Evolutionary conservation across 2,888 invertebrate species (phyloP), one percentile per base, ranked within the genome.

Genomic region (Acheta domesticus): DNA sequence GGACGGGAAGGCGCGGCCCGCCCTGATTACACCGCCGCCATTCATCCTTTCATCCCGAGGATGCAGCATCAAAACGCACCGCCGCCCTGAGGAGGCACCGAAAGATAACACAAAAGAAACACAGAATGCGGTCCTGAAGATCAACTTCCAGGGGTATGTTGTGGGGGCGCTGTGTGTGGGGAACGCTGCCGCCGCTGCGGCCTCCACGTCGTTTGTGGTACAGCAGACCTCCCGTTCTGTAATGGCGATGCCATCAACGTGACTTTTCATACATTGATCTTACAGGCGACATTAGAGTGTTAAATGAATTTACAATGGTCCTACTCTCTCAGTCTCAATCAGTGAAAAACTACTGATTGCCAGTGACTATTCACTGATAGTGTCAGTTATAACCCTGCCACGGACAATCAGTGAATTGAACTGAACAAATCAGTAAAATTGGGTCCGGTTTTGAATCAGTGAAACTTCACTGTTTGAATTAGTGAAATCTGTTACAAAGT

Each of bases 151-250:
- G 36, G 36, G 36, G 36, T 36, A 8, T 5, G 36, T 36, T 36
- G 36, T 36, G 36, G 8, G 5, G 11, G 62, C 12, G 62, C 62
- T 62, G 36, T 5, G 36, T 36, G 36, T 36, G 62, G 4, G 62
- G n/a, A n/a, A n/a, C 62, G 62, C n/a, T 16, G 62, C 62, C 62
- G 62, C n/a, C 62, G n/a, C 62, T 36, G 62, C 62, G 62, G 62
- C 62, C 14, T n/a, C 14, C 14, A 62, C 16, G n/a, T 11, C 62
- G 62, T 23, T 23, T 23, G 23, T n/a, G n/a, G 4, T n/a, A 19
- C 62, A 12, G 16, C 62, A 19, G 62, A 1, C 62, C 14, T n/a
- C 62, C 62, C 0, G 16, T 16, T 62, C 62, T 62, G n/a, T 5
- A 62, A 62, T 19, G 62, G 8, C 36, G 36, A 8, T 36, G 36